Conservation (phyloP, 2,888 invertebrate species). For the Onchidella celtica region DNA sequence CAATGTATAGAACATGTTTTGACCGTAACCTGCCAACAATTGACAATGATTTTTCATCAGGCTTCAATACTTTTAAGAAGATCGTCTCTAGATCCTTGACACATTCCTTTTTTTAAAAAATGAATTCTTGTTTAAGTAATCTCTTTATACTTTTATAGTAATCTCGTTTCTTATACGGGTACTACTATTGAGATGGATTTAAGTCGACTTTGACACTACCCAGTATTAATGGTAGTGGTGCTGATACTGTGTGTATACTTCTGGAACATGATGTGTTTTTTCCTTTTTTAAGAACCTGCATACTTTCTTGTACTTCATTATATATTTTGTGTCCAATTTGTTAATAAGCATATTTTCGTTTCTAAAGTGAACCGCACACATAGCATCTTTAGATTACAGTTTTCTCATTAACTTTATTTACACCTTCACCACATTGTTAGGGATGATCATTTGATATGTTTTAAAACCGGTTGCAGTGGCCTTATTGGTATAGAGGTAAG, state of each 20-base stretch:
- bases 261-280: neutral
- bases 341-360: neutral
- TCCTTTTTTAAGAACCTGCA: neutral
- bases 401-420: neutral
- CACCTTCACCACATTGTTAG: neutral
- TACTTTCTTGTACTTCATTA: neutral
- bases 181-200: neutral
- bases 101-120: neutral
- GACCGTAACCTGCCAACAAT: neutral
- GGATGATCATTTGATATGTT: neutral
- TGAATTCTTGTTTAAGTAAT: neutral
- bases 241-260: neutral
- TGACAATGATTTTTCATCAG: neutral
- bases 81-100: neutral
- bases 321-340: neutral
- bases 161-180: neutral
- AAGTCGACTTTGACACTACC: neutral
- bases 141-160: neutral
- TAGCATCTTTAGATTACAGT: neutral
- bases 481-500: neutral
- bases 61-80: neutral
- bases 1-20: neutral
- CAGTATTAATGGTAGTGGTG: neutral
- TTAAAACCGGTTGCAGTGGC: neutral
- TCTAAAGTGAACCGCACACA: neutral